Base-by-base conservation (phyloP, 1,140 invertebrate genomes). In the Phenacoccus solenopsis region DNA sequence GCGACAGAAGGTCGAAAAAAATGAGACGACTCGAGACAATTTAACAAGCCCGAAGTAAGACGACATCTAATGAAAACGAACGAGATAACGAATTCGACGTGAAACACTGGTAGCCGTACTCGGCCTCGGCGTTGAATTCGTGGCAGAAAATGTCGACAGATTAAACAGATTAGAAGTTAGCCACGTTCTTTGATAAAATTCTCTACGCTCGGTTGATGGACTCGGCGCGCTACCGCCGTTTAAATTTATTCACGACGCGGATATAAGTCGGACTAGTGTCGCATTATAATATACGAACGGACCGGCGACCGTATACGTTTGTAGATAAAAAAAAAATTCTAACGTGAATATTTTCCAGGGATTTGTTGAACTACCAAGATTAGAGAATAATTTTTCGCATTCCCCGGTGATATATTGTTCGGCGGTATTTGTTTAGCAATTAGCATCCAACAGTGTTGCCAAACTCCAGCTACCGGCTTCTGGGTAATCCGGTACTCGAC, bases 101-200 rank as follows among this genome's bases (percentile, higher is more conserved):
- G 59, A 64, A 38, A 64, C n/a, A 59, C 56, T 59, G 32, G 32
- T 38, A 38, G n/a, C 21, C 30, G 20, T n/a, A 49, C n/a, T n/a
- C n/a, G n/a, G n/a, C n/a, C n/a, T n/a, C 38, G 16, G 38, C 20
- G 20, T 10, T 25, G 59, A 64, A 64, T 64, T 64, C 59, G 59
- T 64, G 59, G 59, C 59, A 64, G 59, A 64, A 64, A 64, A 64
- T 27, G 22, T 64, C 10, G 59, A 64, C 59, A 64, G 59, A 64
- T 64, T 38, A 25, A 64, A 25, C 9, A 25, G 59, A 64, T 64
- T 24, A 64, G 59, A 64, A 64, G 59, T 64, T 64, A 64, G 59
- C 59, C 59, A 64, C 59, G 59, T 64, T 25, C 59, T 49, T 49
- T n/a, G 38, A 49, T 49, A 49, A 49, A 49, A 49, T 10, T 9